Evolutionary conservation across 2,797 vertebrate genomes (phyloP), one percentile per base, ranked within the genome.

Genomic region (Valencia hispanica): DNA sequence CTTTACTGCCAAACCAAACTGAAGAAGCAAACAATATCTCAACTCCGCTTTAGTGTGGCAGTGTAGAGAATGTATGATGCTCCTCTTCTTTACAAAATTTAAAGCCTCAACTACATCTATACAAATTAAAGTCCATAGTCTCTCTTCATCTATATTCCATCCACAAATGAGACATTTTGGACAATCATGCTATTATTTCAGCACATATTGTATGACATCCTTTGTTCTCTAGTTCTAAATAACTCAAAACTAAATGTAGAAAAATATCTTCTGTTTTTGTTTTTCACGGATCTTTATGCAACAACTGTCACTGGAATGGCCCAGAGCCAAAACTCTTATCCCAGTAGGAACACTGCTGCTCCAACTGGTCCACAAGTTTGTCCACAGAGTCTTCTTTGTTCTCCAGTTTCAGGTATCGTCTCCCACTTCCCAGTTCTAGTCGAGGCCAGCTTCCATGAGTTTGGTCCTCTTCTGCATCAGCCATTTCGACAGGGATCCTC

Each of bases 361-460:
- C 94, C 18, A 92, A 82, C 85, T 89, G 94, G 75, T 94, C 95
- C 88, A 96, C 91, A 73, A 97, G 93, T 79, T 55, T 91, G 79
- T 97, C 96, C 0, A 94, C 95, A 0, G 96, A 96, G 73, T 96
- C 95, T 27, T 96, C 96, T n/a, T 94, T 92, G 57, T 96, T 96
- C 61, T 95, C 96, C 87, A 98, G 87, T 80, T 96, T 97, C 92
- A 97, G 85, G 18, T 96, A 97, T 30, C 94, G 94, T 70, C 94
- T 94, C 22, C 95, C 90, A 5, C 86, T 92, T 84, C 94, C 81
- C 3, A 95, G 94, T 81, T 98, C 96, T 14, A 98, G 87, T 20
- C 95, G 94, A n/a, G 98, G 97, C 97, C 97, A 98, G 91, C 98
- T 99, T 68, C 92, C 86, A 84, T 95, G 95, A 34, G 93, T 96